phyloP scores from a whole-genome alignment of 2,888 invertebrate genomes.

The Eupithecia subfuscata region DNA sequence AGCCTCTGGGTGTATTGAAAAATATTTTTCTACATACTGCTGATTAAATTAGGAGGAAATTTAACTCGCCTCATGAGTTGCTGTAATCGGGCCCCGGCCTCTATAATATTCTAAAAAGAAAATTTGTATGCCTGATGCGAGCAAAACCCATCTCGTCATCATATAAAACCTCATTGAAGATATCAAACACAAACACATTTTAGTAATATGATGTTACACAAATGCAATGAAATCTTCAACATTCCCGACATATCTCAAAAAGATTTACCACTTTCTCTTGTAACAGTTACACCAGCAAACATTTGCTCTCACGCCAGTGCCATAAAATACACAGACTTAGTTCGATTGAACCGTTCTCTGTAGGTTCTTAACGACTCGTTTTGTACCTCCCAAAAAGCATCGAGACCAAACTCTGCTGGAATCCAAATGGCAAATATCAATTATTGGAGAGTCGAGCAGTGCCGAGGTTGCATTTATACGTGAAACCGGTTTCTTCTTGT shows the following conservation, averaged over 20 bases:
- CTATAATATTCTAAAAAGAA: too few relatives aligned
- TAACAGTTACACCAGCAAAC: slow-evolving; percentile 49
- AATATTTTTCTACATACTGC: not conserved
- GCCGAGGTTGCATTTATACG: slow-evolving; percentile 26
- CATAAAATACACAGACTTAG: slow-evolving; percentile 65
- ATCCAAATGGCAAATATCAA: slow-evolving; percentile 70
- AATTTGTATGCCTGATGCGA: too few relatives aligned
- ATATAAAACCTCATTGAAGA: not conserved
- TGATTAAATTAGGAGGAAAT: not conserved
- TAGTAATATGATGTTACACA: not conserved
- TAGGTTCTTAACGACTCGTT: slow-evolving; percentile 51
- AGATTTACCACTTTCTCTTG: slow-evolving; percentile 6
- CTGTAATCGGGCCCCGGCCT: too few relatives aligned
- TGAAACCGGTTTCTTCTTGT: not conserved
- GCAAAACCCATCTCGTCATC: not conserved
- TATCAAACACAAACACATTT: not conserved
- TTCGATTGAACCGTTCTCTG: slow-evolving; percentile 64
- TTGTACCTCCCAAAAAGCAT: slow-evolving; percentile 43
- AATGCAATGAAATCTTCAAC: slow-evolving; percentile 7
- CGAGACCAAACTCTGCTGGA: slow-evolving; percentile 60
- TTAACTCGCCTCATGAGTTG: not conserved
- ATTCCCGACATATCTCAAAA: slow-evolving; percentile 8
- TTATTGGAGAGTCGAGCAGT: slow-evolving; percentile 35
- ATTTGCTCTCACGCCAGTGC: slow-evolving; percentile 59
- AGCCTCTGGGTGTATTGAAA: not conserved